These are phyloP conservation scores for Eubucco bourcierii DNA, from an alignment of 2,113 vertebrate genomes.

Conservation along the genomic window DNA sequence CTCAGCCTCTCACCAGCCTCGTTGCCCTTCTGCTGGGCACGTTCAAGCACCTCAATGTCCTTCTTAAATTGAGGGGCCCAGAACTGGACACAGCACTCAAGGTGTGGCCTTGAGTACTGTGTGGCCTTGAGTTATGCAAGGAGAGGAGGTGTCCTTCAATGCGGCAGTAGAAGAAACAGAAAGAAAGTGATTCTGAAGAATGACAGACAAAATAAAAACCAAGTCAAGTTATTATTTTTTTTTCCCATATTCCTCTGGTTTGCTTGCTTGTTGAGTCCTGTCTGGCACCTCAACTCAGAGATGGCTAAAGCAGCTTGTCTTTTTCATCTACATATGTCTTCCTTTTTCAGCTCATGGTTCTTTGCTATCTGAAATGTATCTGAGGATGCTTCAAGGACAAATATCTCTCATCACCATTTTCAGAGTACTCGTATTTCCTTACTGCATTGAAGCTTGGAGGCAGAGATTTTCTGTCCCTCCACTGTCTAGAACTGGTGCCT, in stretches of 20 bases:
- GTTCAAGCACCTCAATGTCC: too few relatives aligned
- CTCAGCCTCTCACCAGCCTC: too few relatives aligned
- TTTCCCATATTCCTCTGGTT: not conserved
- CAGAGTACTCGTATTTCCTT: not conserved
- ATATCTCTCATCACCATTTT: not conserved
- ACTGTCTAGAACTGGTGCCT: not conserved
- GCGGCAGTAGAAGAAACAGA: not conserved
- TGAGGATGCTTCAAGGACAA: not conserved
- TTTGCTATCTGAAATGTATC: not conserved
- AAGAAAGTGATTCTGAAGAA: not conserved
- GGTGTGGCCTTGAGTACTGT: too few relatives aligned
- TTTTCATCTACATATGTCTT: not conserved
- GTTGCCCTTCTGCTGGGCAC: too few relatives aligned
- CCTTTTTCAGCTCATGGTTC: not conserved
- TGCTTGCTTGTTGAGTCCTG: not conserved
- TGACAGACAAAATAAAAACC: not conserved
- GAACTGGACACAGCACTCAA: too few relatives aligned
- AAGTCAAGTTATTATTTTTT: accelerated
- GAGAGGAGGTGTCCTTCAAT: not conserved
- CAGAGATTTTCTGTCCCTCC: not conserved
- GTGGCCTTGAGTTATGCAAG: too few relatives aligned
- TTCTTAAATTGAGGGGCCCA: too few relatives aligned
- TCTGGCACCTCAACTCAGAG: not conserved
- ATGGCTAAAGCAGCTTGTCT: not conserved
- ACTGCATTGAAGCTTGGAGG: not conserved